Percentiles rank a stretch among this genome's conserved stretches.
Conservation (phyloP, 2,113 vertebrate species). For the Penelope pileata region DNA sequence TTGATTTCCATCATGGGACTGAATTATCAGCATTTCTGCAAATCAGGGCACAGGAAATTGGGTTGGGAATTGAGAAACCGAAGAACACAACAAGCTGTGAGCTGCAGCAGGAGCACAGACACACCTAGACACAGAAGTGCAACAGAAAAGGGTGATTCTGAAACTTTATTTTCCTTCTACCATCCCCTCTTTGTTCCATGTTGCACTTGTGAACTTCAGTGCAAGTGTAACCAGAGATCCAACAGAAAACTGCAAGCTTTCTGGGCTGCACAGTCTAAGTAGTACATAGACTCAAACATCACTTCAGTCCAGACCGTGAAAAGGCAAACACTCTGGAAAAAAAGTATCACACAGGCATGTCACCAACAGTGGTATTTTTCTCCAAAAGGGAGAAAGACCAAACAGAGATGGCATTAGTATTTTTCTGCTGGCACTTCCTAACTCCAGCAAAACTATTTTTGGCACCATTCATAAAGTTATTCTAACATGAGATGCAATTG, state of each 20-base stretch:
- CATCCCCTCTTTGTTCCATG: not conserved
- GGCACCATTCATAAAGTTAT: not conserved
- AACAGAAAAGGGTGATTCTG: not conserved
- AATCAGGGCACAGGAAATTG: not conserved
- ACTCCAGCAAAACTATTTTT: not conserved
- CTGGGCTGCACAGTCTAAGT: not conserved
- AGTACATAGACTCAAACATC: not conserved
- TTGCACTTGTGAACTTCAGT: not conserved
- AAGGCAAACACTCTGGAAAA: not conserved
- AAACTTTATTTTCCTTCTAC: not conserved
- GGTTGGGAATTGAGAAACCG: not conserved
- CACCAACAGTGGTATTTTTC: not conserved
- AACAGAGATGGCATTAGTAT: not conserved
- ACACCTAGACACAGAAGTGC: not conserved
- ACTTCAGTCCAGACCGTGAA: not conserved
- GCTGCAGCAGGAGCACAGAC: not conserved
- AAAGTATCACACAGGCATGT: no score
- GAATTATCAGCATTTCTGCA: not conserved
- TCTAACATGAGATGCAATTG: not conserved
- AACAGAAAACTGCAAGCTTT: rapidly evolving
- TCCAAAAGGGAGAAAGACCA: not conserved
- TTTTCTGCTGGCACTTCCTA: not conserved
- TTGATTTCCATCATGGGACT: not conserved
- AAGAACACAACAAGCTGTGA: not conserved
- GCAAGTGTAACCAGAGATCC: not conserved